These are phyloP conservation scores for Malacoctenus gilli DNA, from an alignment of 2,797 vertebrate species.

Conservation along the genomic window DNA sequence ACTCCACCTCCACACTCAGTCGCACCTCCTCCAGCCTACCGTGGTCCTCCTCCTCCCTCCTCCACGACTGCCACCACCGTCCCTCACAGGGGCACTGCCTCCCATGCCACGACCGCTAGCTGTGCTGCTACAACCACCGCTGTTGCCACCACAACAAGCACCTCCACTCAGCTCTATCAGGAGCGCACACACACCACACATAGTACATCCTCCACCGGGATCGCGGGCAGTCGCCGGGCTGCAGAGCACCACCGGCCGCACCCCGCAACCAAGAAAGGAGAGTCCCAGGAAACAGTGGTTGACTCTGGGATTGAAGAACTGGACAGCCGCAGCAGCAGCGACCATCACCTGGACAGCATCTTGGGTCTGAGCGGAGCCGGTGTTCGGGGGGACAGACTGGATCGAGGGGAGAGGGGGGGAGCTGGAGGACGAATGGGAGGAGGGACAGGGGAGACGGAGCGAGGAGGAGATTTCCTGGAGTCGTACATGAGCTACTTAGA, in stretches of 20 bases:
- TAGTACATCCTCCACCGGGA: constrained; percentile 62
- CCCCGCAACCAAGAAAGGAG: constrained; percentile 84
- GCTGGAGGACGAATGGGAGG: constrained; percentile 69
- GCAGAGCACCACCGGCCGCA: constrained; percentile 82
- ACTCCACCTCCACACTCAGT: constrained; percentile 76
- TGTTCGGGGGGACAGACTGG: constrained; percentile 74
- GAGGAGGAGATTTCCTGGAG: constrained; percentile 86
- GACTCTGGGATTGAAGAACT: constrained; percentile 95
- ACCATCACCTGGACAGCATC: constrained; percentile 91
- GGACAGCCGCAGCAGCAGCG: constrained; percentile 93
- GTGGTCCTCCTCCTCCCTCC: constrained; percentile 55
- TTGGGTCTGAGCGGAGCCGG: constrained; percentile 83
- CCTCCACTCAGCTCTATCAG: constrained; percentile 73
- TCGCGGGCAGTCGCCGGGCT: constrained; percentile 65
- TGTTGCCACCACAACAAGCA: constrained; percentile 74
- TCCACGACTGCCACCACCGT: constrained; percentile 57
- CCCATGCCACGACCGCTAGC: constrained; percentile 66
- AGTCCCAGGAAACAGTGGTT: constrained; percentile 86
- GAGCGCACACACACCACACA: constrained; percentile 68
- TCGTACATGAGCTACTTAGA: constrained; percentile 94
- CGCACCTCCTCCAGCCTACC: constrained; percentile 75
- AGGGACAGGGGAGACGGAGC: constrained; percentile 68
- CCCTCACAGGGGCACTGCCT: constrained; percentile 53
- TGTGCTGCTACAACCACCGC: constrained; percentile 70
- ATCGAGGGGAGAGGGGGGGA: constrained; percentile 60